A percentile compares a stretch with the other conserved stretches of the same genome.
Evolutionary conservation across 2,797 vertebrate species (phyloP).

Genomic region (Macropus fuliginosus): DNA sequence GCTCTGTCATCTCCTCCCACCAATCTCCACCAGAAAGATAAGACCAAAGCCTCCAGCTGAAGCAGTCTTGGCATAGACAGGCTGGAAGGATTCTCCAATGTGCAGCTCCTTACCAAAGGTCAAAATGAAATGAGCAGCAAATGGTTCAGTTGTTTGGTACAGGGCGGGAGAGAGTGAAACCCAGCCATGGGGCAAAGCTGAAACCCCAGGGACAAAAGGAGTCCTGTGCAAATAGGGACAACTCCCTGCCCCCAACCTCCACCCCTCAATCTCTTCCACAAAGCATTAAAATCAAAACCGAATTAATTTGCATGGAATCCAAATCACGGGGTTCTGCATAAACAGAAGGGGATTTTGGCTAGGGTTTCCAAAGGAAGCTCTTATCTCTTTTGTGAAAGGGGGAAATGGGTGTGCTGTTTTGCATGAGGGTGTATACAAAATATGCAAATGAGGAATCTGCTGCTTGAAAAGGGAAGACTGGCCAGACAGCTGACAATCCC

Average conservation of each 20-base stretch:
- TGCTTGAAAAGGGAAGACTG: constrained; percentile 89
- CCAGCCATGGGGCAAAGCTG: not conserved
- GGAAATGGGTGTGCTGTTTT: constrained; percentile 90
- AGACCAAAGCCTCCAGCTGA: constrained; percentile 21
- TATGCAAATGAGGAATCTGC: constrained; percentile 93
- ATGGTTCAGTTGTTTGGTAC: not conserved
- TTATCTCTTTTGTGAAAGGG: constrained; percentile 84
- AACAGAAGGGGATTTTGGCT: constrained; percentile 84
- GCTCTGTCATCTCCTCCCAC: constrained; percentile 53
- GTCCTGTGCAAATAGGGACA: constrained; percentile 68
- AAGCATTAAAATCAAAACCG: constrained; percentile 80
- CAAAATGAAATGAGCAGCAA: constrained; percentile 57
- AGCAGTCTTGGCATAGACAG: not conserved
- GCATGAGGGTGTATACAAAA: constrained; percentile 91
- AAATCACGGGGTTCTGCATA: constrained; percentile 83
- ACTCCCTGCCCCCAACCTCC: constrained; percentile 1
- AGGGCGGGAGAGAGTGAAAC: constrained; percentile 42
- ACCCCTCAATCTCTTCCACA: constrained; percentile 71
- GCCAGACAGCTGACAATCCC: constrained; percentile 87
- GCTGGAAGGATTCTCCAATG: constrained; percentile 4
- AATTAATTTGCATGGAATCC: constrained; percentile 86
- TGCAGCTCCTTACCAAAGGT: constrained; percentile 53
- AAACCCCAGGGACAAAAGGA: constrained; percentile 41
- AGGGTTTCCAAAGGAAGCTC: constrained; percentile 84
- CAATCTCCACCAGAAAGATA: not conserved